Evolutionary conservation across 2,113 vertebrate genomes (phyloP).

Genomic region (Garra rufa): DNA sequence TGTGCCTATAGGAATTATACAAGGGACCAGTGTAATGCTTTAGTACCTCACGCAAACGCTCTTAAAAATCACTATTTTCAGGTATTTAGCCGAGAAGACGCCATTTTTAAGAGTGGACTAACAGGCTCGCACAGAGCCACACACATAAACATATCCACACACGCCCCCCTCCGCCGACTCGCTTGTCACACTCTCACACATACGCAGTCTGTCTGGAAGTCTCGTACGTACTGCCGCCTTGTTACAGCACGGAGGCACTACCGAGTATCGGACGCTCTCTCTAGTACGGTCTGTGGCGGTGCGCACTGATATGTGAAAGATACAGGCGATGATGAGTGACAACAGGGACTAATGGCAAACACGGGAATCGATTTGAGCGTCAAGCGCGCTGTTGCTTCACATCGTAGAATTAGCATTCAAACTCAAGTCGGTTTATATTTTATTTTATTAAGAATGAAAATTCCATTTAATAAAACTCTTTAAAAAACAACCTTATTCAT

Average conservation of each 20-base stretch:
- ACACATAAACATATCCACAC: conserved; percentile 9
- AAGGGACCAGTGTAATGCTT: background rate
- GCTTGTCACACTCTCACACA: conserved; percentile 46
- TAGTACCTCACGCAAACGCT: background rate
- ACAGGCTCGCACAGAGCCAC: conserved; percentile 45
- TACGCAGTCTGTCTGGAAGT: conserved; percentile 42
- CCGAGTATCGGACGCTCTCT: background rate
- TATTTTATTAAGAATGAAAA: conserved; percentile 8
- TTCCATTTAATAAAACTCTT: background rate
- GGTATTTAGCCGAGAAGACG: conserved; percentile 72
- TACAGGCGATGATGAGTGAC: background rate
- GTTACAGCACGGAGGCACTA: conserved; percentile 35
- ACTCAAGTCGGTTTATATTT: background rate
- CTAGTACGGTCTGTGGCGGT: background rate
- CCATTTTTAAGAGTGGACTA: conserved; percentile 76
- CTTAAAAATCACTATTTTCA: conserved; percentile 51
- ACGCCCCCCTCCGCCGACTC: background rate
- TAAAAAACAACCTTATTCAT: background rate
- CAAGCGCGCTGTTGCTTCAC: background rate
- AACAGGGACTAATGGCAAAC: background rate
- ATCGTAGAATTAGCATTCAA: background rate
- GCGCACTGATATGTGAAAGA: background rate
- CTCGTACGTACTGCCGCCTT: conserved; percentile 40
- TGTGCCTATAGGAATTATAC: background rate
- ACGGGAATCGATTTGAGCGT: background rate